phyloP scores from a whole-genome alignment of 37 sponge, comb jelly and placozoan species.

The Tethya wilhelma region DNA sequence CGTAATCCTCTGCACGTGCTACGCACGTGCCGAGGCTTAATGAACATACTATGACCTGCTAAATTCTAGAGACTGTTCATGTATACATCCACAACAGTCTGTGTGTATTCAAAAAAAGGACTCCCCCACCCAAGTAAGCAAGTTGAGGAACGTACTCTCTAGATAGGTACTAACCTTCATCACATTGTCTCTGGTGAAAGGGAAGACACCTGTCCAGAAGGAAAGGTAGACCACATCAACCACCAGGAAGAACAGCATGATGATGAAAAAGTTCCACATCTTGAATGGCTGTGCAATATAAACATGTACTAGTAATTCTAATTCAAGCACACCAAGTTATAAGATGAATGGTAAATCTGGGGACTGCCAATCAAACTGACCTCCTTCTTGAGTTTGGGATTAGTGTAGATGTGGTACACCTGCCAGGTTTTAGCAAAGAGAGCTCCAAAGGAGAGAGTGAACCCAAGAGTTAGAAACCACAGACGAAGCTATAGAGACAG shows the following conservation, averaged over 20 bases:
- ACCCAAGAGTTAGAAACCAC: constrained; percentile 74
- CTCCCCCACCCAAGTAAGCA: too few relatives aligned
- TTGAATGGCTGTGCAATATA: constrained; percentile 30
- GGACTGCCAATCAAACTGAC: too few relatives aligned
- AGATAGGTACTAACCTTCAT: too few relatives aligned
- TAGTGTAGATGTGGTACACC: constrained; percentile 74
- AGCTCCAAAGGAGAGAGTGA: constrained; percentile 81
- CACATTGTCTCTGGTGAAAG: constrained; percentile 8
- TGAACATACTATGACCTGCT: too few relatives aligned
- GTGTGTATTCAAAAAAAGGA: too few relatives aligned
- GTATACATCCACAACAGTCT: too few relatives aligned
- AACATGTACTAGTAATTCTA: neutral
- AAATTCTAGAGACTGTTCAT: too few relatives aligned
- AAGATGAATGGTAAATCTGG: too few relatives aligned
- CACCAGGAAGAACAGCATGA: constrained; percentile 44
- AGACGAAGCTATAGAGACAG: constrained; percentile 64
- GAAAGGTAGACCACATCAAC: constrained; percentile 56
- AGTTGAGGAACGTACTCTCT: too few relatives aligned
- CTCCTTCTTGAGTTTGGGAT: constrained; percentile 56
- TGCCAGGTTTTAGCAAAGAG: constrained; percentile 82
- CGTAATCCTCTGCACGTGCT: too few relatives aligned
- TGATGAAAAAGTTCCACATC: constrained; percentile 62
- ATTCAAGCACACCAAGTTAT: too few relatives aligned
- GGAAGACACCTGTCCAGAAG: constrained; percentile 60
- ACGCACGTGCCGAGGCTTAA: too few relatives aligned